phyloP scores from a whole-genome alignment of 2,113 vertebrate genomes.

The Chloropsis cyanopogon region DNA sequence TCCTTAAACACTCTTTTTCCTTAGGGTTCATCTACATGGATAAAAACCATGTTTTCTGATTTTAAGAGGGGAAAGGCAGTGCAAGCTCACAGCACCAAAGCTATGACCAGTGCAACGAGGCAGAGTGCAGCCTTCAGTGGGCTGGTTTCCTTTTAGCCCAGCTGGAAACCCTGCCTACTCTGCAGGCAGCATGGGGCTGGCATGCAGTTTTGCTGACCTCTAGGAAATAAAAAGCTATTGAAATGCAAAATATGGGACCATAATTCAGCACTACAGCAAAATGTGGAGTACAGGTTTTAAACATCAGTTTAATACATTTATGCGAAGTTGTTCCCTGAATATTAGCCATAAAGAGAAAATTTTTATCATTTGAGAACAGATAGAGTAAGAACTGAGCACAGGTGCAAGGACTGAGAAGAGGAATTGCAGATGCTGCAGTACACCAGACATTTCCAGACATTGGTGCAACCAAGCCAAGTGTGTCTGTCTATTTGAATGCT shows the following conservation, averaged over 20 bases:
- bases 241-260: neutral
- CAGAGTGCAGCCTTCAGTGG: neutral
- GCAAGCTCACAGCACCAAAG: neutral
- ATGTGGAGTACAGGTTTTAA: neutral
- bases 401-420: neutral
- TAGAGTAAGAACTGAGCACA: neutral
- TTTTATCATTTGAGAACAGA: neutral
- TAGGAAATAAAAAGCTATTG: neutral
- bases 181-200: accelerated
- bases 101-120: neutral
- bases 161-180: neutral
- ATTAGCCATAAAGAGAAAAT: neutral
- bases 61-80: neutral
- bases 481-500: neutral
- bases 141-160: neutral
- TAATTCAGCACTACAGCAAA: neutral
- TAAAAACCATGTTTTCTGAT: neutral
- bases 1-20: neutral
- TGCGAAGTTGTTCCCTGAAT: neutral
- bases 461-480: neutral
- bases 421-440: neutral
- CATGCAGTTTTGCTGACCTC: neutral
- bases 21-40: neutral
- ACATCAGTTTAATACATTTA: neutral
- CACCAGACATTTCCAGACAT: neutral